phyloP scores from a whole-genome alignment of 2,888 invertebrate genomes.

The Epistrophe grossulariae region DNA sequence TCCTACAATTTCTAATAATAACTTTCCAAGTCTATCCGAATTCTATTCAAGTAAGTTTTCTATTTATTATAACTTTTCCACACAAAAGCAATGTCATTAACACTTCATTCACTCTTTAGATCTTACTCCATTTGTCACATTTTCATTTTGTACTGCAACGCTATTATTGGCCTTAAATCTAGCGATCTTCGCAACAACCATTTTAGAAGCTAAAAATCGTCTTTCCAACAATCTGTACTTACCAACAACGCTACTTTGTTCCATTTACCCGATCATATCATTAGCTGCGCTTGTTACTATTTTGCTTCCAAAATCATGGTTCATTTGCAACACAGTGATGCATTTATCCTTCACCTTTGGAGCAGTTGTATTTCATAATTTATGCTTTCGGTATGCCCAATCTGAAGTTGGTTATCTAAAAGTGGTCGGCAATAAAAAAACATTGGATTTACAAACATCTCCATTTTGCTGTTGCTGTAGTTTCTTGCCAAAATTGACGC shows the following conservation, averaged over 20 bases:
- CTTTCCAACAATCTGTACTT: slow-evolving; percentile 77
- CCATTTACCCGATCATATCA: slow-evolving; percentile 81
- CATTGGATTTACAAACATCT: slow-evolving; percentile 80
- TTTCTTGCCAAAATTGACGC: slow-evolving; percentile 80
- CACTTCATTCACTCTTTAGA: slow-evolving; percentile 76
- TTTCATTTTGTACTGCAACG: slow-evolving; percentile 80
- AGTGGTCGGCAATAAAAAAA: slow-evolving; percentile 82
- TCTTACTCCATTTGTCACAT: slow-evolving; percentile 81
- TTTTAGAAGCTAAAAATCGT: slow-evolving; percentile 77
- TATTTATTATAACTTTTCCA: not conserved
- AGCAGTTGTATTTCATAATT: slow-evolving; percentile 79
- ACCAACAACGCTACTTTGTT: slow-evolving; percentile 79
- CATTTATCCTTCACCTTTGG: slow-evolving; percentile 82
- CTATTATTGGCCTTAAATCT: slow-evolving; percentile 80
- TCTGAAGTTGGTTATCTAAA: slow-evolving; percentile 83
- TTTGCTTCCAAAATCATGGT: slow-evolving; percentile 81
- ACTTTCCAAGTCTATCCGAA: slow-evolving; percentile 69
- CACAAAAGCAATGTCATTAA: not conserved
- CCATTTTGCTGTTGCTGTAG: slow-evolving; percentile 81
- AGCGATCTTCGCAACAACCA: slow-evolving; percentile 80
- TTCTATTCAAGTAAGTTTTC: slow-evolving; percentile 80
- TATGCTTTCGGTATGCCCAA: slow-evolving; percentile 83
- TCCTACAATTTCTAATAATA: not conserved
- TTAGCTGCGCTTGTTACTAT: slow-evolving; percentile 80
- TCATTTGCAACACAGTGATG: slow-evolving; percentile 82